Evolutionary conservation across 2,888 invertebrate species (phyloP).

Genomic region (Coleophora flavipennella): DNA sequence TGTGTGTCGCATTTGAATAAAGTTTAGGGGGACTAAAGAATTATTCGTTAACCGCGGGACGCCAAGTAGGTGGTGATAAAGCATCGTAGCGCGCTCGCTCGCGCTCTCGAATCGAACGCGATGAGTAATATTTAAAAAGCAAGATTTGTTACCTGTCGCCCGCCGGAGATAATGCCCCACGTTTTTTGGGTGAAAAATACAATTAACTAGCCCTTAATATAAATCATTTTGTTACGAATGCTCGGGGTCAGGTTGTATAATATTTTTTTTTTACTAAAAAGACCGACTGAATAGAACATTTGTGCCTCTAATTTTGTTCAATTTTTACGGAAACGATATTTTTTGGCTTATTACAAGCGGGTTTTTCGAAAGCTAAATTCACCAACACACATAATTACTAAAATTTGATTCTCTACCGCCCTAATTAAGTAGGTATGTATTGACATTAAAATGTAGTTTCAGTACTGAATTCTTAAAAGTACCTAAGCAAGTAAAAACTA

Average conservation of each 20-base stretch:
- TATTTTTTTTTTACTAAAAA: conserved; percentile 45
- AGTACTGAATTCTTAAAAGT: too few species aligned
- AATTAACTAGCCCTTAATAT: conserved; percentile 62
- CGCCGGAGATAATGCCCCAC: conserved; percentile 58
- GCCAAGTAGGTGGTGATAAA: conserved; percentile 74
- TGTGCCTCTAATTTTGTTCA: conserved; percentile 29
- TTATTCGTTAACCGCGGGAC: conserved; percentile 62
- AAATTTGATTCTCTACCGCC: too few species aligned
- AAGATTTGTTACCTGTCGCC: conserved; percentile 72
- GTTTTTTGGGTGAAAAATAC: conserved; percentile 67
- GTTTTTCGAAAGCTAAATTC: conserved; percentile 1
- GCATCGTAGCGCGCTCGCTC: conserved; percentile 61
- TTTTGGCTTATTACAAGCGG: conserved; percentile 41
- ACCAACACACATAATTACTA: too few species aligned
- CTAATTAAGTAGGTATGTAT: too few species aligned
- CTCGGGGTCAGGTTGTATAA: conserved; percentile 60
- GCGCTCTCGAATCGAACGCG: conserved; percentile 70
- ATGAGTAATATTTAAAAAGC: conserved; percentile 72
- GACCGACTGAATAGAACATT: conserved; percentile 42
- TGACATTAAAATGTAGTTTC: too few species aligned
- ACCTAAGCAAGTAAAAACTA: too few species aligned
- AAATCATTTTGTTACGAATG: conserved; percentile 57
- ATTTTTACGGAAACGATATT: conserved; percentile 35
- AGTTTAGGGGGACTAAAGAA: conserved; percentile 68
- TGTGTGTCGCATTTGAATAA: conserved; percentile 68